Conservation (phyloP, 1,140 invertebrate genomes). For the Papilio aristodemus region DNA sequence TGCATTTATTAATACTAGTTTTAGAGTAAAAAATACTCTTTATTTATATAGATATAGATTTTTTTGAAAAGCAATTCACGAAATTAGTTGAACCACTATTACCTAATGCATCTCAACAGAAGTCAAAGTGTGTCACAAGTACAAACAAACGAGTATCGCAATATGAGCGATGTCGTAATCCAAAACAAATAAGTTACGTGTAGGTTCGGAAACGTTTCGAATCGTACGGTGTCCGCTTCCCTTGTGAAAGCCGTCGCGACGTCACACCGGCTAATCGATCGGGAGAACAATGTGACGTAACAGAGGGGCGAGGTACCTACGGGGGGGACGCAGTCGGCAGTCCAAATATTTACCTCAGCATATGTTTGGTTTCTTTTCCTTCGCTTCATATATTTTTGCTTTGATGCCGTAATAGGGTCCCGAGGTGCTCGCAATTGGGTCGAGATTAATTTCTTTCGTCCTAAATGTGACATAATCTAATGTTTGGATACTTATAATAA, state of each 20-base stretch:
- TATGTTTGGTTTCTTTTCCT: slow-evolving; percentile 78
- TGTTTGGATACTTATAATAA: too few relatives aligned
- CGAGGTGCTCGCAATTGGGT: slow-evolving; percentile 64
- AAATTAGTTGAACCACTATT: background rate
- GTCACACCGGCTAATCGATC: slow-evolving; percentile 74
- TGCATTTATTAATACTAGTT: background rate
- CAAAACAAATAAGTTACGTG: slow-evolving; percentile 24
- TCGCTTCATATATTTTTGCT: slow-evolving; percentile 77
- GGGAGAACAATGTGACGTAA: slow-evolving; percentile 75
- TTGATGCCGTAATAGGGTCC: slow-evolving; percentile 67
- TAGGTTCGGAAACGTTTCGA: slow-evolving; percentile 26
- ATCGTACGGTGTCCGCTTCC: slow-evolving; percentile 42
- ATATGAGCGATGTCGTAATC: slow-evolving; percentile 7
- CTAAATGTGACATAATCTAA: slow-evolving; percentile 38
- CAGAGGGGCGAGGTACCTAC: slow-evolving; percentile 45
- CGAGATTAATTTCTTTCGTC: slow-evolving; percentile 67
- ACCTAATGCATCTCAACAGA: background rate
- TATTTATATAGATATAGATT: background rate
- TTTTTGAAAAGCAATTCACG: background rate
- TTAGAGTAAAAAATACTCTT: background rate
- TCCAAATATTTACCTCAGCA: slow-evolving; percentile 73
- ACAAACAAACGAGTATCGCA: slow-evolving; percentile 11
- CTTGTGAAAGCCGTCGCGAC: slow-evolving; percentile 61
- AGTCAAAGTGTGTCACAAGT: slow-evolving; percentile 17
- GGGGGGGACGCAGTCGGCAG: slow-evolving; percentile 48